Conservation (phyloP, 1,140 invertebrate species). For the Carposina sasakii region DNA sequence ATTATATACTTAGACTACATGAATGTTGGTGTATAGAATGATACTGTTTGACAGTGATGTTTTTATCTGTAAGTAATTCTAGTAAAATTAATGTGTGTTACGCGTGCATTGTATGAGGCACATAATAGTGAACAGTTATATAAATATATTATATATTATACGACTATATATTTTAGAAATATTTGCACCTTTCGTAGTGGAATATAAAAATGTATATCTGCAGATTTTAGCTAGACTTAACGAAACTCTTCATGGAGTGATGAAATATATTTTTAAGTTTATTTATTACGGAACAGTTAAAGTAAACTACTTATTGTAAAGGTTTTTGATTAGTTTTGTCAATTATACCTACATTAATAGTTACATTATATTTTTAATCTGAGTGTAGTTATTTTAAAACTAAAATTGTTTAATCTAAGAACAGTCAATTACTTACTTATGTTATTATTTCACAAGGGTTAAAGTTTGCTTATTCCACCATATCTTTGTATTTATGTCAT, state of each 20-base stretch:
- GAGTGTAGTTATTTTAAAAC: constrained; percentile 65
- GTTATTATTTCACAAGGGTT: too few species aligned
- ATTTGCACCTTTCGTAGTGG: constrained; percentile 69
- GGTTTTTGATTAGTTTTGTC: constrained; percentile 66
- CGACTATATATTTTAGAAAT: constrained; percentile 70
- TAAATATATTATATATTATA: too few species aligned
- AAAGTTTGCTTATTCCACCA: too few species aligned
- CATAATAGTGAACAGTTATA: constrained; percentile 56
- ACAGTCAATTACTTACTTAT: constrained; percentile 66
- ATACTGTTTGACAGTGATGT: constrained; percentile 66
- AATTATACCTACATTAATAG: constrained; percentile 68
- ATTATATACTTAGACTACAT: constrained; percentile 49
- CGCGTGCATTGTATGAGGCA: constrained; percentile 66
- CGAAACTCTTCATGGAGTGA: constrained; percentile 26
- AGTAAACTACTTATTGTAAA: constrained; percentile 40
- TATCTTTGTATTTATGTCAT: too few species aligned
- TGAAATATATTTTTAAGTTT: constrained; percentile 33
- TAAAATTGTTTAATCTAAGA: constrained; percentile 69
- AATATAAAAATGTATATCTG: constrained; percentile 64
- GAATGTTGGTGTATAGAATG: constrained; percentile 58
- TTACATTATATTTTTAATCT: constrained; percentile 51
- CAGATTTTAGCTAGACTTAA: constrained; percentile 56
- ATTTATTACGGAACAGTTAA: constrained; percentile 40
- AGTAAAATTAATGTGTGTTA: constrained; percentile 51
- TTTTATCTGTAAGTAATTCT: constrained; percentile 57